phyloP scores from a whole-genome alignment of 2,113 vertebrate species.

The Xyliphius kryptos region DNA sequence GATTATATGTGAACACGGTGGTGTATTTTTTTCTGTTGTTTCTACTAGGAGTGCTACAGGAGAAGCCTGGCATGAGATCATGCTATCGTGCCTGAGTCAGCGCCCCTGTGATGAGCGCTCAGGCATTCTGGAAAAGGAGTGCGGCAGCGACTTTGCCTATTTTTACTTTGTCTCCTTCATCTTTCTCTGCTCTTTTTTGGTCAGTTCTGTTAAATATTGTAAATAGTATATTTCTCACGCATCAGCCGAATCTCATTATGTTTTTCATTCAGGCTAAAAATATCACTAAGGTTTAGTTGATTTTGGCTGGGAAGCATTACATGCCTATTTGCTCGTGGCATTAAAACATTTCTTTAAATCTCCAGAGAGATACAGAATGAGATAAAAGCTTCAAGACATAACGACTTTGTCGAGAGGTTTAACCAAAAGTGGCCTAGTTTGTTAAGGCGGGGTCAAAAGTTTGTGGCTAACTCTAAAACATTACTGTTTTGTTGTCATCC shows the following conservation, averaged over 20 bases:
- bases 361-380: background rate
- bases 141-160: constrained; percentile 92
- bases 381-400: background rate
- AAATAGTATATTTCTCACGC: no score
- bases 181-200: constrained; percentile 96
- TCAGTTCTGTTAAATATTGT: constrained; percentile 57
- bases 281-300: background rate
- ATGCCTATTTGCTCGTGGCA: background rate
- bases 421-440: constrained; percentile 4
- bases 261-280: background rate
- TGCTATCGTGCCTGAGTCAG: constrained; percentile 84
- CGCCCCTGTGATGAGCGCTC: constrained; percentile 71
- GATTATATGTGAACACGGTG: background rate
- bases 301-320: background rate
- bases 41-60: constrained; percentile 83
- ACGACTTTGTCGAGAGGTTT: background rate
- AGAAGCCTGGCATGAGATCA: constrained; percentile 96
- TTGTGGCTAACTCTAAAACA: no score
- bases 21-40: constrained; percentile 11
- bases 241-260: background rate
- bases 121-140: constrained; percentile 69
- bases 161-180: constrained; percentile 98
- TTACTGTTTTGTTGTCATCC: no score
- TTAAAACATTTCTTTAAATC: background rate
- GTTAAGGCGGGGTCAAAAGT: no score